Evolutionary conservation across 2,797 vertebrate species (phyloP).

Genomic region (Podargus strigoides): DNA sequence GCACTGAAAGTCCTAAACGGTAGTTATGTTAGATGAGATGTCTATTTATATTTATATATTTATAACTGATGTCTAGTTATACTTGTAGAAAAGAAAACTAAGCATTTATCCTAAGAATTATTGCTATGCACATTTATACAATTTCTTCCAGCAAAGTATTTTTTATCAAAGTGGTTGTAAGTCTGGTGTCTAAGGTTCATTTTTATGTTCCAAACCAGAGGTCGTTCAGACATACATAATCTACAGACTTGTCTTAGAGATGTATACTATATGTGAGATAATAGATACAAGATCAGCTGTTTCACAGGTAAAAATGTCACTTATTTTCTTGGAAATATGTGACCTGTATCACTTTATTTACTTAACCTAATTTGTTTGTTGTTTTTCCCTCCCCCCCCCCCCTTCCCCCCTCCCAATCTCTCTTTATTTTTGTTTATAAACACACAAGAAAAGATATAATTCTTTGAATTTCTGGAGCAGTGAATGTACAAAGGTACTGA

Average conservation of each 20-base stretch:
- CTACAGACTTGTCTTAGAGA: neutral
- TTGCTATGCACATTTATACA: neutral
- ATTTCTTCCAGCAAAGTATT: neutral
- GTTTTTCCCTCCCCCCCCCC: too few relatives aligned
- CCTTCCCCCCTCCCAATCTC: neutral
- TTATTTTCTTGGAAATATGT: neutral
- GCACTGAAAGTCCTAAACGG: neutral
- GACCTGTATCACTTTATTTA: neutral
- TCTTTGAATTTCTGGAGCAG: neutral
- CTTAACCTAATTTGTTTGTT: neutral
- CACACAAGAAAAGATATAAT: neutral
- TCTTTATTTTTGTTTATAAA: neutral
- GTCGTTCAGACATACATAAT: neutral
- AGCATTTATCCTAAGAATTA: neutral
- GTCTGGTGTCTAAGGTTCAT: accelerated
- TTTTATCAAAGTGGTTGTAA: neutral
- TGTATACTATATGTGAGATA: neutral
- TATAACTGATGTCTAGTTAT: neutral
- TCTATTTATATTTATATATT: neutral
- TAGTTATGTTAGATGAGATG: neutral
- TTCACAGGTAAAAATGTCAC: neutral
- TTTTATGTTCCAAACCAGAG: neutral
- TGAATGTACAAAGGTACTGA: neutral
- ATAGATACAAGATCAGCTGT: neutral
- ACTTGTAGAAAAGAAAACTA: neutral